phyloP scores from a whole-genome alignment of 2,888 invertebrate genomes.

The Nephrotoma flavescens region DNA sequence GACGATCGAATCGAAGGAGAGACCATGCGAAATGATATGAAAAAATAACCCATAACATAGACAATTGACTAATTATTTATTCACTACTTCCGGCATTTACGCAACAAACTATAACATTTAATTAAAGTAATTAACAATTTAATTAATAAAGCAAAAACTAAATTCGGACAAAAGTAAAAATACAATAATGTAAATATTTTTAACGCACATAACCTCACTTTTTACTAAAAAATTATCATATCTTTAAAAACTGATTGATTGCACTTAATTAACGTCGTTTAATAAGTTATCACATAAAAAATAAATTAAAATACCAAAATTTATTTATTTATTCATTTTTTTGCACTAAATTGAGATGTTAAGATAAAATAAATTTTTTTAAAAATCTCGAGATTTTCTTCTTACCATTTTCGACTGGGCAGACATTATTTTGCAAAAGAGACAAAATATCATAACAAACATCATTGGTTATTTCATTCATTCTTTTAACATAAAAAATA shows the following conservation, averaged over 20 bases:
- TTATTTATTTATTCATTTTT: not conserved
- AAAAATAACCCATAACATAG: not conserved
- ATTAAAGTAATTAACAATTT: not conserved
- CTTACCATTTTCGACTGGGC: conserved; percentile 10
- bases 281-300: not conserved
- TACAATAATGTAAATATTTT: not conserved
- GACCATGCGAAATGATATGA: not conserved
- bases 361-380: not conserved
- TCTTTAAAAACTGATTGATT: not conserved
- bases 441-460: conserved; percentile 9
- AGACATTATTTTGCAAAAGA: conserved; percentile 7
- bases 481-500: not conserved
- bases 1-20: not conserved
- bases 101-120: not conserved
- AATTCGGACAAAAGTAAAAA: not conserved
- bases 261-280: not conserved
- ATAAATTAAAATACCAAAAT: not conserved
- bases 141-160: not conserved
- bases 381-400: not conserved
- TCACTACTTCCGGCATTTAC: not conserved
- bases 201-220: not conserved
- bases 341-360: not conserved
- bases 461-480: conserved; percentile 8
- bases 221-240: not conserved
- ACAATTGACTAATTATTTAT: not conserved